Evolutionary conservation across 2,113 vertebrate species (phyloP).

Genomic region (Notothenia rossii): DNA sequence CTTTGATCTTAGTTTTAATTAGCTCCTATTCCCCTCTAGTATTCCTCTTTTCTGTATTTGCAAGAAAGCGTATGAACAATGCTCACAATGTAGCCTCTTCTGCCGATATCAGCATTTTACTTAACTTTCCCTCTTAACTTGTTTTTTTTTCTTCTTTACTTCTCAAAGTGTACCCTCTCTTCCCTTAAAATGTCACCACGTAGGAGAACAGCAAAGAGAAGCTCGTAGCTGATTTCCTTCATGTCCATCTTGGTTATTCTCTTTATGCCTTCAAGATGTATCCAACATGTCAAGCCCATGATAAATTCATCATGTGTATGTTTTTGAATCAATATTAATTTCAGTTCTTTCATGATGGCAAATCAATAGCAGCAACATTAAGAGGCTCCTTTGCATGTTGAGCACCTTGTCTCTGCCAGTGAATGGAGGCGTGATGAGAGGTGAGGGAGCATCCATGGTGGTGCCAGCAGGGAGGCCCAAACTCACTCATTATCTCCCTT

Average conservation of each 20-base stretch:
- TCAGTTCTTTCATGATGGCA: slow-evolving; percentile 70
- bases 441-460: slow-evolving; percentile 70
- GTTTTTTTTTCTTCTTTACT: slow-evolving; percentile 74
- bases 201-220: slow-evolving; percentile 18
- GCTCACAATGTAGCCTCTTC: slow-evolving; percentile 78
- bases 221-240: slow-evolving; percentile 19
- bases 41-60: slow-evolving; percentile 85
- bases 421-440: slow-evolving; percentile 72
- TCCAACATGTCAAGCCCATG: slow-evolving; percentile 37
- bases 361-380: slow-evolving; percentile 76
- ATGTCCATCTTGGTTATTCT: slow-evolving; percentile 29
- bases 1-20: slow-evolving; percentile 87
- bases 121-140: slow-evolving; percentile 81
- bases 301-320: slow-evolving; percentile 76
- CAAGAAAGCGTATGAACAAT: slow-evolving; percentile 83
- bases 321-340: slow-evolving; percentile 79
- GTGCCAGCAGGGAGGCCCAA: slow-evolving; percentile 79
- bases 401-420: slow-evolving; percentile 62
- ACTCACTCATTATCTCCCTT: slow-evolving; percentile 83
- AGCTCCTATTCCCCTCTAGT: slow-evolving; percentile 84
- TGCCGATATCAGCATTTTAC: slow-evolving; percentile 84
- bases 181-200: slow-evolving; percentile 42
- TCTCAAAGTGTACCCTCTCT: slow-evolving; percentile 70
- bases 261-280: slow-evolving; percentile 44
- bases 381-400: slow-evolving; percentile 78